Evolutionary conservation across 2,888 invertebrate species (phyloP).

Genomic region (Amphipyra berbera): DNA sequence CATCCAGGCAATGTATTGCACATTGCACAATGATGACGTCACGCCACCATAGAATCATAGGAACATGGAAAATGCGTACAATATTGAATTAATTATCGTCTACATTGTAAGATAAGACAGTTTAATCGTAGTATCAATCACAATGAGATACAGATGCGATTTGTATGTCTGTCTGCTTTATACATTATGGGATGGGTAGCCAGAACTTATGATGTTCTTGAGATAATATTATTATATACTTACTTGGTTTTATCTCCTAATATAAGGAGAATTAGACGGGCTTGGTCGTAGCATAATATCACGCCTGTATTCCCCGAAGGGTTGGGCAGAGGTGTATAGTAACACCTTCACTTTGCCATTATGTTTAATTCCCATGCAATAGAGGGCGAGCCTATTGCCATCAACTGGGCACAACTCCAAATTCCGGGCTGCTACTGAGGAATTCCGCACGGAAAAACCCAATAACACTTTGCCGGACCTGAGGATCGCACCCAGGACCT

Average conservation of each 20-base stretch:
- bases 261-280: too few relatives aligned
- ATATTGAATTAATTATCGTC: slow-evolving; percentile 54
- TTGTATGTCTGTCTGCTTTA: slow-evolving; percentile 56
- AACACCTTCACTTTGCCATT: too few relatives aligned
- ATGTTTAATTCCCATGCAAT: too few relatives aligned
- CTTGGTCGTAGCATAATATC: too few relatives aligned
- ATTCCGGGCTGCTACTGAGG: too few relatives aligned
- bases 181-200: slow-evolving; percentile 37
- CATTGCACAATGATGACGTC: slow-evolving; percentile 41
- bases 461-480: too few relatives aligned
- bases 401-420: too few relatives aligned
- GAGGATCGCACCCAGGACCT: too few relatives aligned
- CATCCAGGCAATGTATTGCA: slow-evolving; percentile 25
- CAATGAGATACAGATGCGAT: slow-evolving; percentile 48
- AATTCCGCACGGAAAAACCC: too few relatives aligned
- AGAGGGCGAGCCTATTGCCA: too few relatives aligned
- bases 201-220: slow-evolving; percentile 15
- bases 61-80: slow-evolving; percentile 32
- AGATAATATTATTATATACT: slow-evolving; percentile 14
- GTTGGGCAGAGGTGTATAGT: too few relatives aligned
- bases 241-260: background rate
- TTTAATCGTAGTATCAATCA: slow-evolving; percentile 59
- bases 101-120: slow-evolving; percentile 48
- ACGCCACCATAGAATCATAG: slow-evolving; percentile 12
- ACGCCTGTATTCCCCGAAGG: too few relatives aligned